Evolutionary conservation across 2,113 vertebrate species (phyloP), one percentile per base, ranked within the genome.

Genomic region (Chrysemys picta): DNA sequence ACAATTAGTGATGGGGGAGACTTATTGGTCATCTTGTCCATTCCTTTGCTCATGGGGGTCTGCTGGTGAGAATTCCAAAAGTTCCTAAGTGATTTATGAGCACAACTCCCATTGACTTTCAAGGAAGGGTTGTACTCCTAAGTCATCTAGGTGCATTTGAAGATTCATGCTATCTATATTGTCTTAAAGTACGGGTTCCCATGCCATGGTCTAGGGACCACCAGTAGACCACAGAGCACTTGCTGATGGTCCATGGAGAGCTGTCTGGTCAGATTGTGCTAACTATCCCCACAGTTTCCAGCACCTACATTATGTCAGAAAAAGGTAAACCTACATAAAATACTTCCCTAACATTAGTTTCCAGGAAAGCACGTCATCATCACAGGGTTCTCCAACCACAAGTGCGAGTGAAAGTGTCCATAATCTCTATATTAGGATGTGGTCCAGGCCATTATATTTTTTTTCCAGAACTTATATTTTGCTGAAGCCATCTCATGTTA

Each of bases 321-420:
- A 75, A 85, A 91, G 2, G 0, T 56, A 24, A 56, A 82, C 6
- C 7, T 54, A 31, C 82, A 87, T 59, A 47, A 87, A 85, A 24
- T 31, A 56, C 12, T 79, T 93, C 0, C 1, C 84, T 85, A 80
- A 0, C 0, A 13, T 72, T 85, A 56, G 21, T 75, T 87, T 52
- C 38, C 0, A 2, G n/a, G 42, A 9, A 69, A 4, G 78, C 16
- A 17, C 17, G 10, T 0, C 0, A 81, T 91, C 6, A 10, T 29
- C 6, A 79, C 7, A 87, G 8, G 72, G 9, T 2, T 1, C 3
- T 85, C 52, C 52, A 24, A 52, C 22, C 6, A 80, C 1, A 4
- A 88, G 2, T 35, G 14, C 14, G 72, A 6, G 45, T 0, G 76
- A 3, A 90, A 35, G 78, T 42, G 3, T 57, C 1, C 17, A 50